Evolutionary conservation across 2,113 vertebrate species (phyloP).

Genomic region (Alligator mississippiensis): DNA sequence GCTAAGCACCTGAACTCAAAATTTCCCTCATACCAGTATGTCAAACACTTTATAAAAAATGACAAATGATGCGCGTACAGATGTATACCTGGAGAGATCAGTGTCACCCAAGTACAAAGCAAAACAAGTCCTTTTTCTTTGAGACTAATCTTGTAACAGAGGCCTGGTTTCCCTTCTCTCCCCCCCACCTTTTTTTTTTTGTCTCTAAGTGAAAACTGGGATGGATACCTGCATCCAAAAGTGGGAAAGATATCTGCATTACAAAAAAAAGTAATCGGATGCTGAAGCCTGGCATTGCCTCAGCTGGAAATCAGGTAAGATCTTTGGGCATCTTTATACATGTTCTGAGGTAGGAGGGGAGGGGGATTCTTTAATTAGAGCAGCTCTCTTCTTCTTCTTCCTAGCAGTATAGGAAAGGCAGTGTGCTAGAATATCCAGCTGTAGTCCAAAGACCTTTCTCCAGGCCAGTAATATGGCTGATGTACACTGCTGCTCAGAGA

Average conservation of each 20-base stretch:
- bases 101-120: background rate
- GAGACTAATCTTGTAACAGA: background rate
- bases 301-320: background rate
- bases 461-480: background rate
- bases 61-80: background rate
- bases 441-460: background rate
- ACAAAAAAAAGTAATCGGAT: background rate
- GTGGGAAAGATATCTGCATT: background rate
- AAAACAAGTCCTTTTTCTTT: background rate
- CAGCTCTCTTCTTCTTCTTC: too few species aligned
- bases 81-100: background rate
- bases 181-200: background rate
- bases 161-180: background rate
- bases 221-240: background rate
- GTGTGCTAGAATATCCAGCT: background rate
- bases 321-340: background rate
- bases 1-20: constrained; percentile 14
- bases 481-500: background rate
- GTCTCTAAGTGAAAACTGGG: background rate
- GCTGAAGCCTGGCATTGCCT: background rate
- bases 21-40: background rate
- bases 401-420: background rate
- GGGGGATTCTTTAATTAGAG: too few species aligned
- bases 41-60: background rate
- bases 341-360: background rate